A percentile compares a stretch with the other conserved stretches of the same genome.
Conservation (phyloP, 2,797 vertebrate species). For the Gymnothorax javanicus region DNA sequence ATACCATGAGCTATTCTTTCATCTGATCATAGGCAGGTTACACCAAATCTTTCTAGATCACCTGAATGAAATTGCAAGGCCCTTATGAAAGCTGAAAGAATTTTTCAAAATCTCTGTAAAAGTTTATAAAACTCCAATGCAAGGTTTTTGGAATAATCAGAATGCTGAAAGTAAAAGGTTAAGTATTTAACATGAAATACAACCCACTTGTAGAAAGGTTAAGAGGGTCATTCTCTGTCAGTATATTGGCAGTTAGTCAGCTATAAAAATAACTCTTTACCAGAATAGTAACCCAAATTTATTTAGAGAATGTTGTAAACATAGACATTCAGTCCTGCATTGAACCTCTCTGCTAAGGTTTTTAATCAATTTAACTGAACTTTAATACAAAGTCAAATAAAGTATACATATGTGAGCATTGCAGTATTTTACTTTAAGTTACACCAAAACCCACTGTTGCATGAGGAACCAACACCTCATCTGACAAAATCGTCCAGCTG, state of each 20-base stretch:
- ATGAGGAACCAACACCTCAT: not conserved
- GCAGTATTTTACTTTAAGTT: not conserved
- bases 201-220: constrained; percentile 17
- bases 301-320: not conserved
- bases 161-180: constrained; percentile 18
- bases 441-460: not conserved
- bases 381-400: not conserved
- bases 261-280: not conserved
- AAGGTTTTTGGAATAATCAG: not conserved
- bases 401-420: not conserved
- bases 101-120: not conserved
- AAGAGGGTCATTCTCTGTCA: constrained; percentile 11
- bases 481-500: not conserved
- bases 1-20: not conserved
- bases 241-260: not conserved
- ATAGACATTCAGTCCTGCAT: not conserved
- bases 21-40: not conserved
- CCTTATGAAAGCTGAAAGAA: not conserved
- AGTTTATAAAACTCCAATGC: not conserved
- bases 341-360: not conserved
- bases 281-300: constrained; percentile 3
- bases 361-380: not conserved
- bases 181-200: constrained; percentile 10
- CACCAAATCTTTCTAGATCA: not conserved
- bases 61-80: not conserved